Conservation (phyloP, 2,888 invertebrate genomes). For the Beris morrisii region DNA sequence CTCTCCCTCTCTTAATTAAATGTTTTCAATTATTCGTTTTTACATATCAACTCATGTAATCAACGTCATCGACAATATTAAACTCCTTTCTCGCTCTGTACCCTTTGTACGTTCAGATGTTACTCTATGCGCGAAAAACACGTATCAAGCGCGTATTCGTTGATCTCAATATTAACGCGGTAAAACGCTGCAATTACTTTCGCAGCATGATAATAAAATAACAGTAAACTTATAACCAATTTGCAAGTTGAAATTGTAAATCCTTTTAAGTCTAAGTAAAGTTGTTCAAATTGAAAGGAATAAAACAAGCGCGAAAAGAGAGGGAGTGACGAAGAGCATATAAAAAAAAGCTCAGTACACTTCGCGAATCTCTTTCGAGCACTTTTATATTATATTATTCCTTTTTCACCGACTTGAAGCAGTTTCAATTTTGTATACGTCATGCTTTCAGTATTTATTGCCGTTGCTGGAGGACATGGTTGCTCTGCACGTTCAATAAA, state of each 20-base stretch:
- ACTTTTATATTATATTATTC: too few relatives aligned
- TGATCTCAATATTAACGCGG: too few relatives aligned
- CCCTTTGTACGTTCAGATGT: too few relatives aligned
- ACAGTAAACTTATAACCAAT: constrained; percentile 21
- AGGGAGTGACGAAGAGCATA: constrained; percentile 10
- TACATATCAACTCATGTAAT: too few relatives aligned
- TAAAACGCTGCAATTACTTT: too few relatives aligned
- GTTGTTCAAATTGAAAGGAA: constrained; percentile 23
- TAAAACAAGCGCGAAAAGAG: constrained; percentile 10
- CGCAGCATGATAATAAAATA: too few relatives aligned
- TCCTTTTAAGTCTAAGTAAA: not conserved
- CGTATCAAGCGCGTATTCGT: too few relatives aligned
- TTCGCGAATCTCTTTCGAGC: not conserved
- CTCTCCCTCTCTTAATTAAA: too few relatives aligned
- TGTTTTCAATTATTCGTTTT: too few relatives aligned
- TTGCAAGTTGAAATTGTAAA: constrained; percentile 16
- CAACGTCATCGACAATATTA: too few relatives aligned
- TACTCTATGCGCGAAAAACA: too few relatives aligned
- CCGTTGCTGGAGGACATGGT: constrained; percentile 13
- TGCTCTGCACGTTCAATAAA: constrained; percentile 25
- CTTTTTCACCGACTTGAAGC: constrained; percentile 18
- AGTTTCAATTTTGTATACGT: constrained; percentile 29
- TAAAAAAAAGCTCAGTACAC: not conserved
- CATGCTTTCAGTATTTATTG: constrained; percentile 30
- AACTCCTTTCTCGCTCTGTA: too few relatives aligned